A percentile compares a stretch with the other conserved stretches of the same genome.
These are phyloP conservation scores for Campopleginae sp. DNA, from an alignment of 2,888 invertebrate genomes.

Conservation along the genomic window DNA sequence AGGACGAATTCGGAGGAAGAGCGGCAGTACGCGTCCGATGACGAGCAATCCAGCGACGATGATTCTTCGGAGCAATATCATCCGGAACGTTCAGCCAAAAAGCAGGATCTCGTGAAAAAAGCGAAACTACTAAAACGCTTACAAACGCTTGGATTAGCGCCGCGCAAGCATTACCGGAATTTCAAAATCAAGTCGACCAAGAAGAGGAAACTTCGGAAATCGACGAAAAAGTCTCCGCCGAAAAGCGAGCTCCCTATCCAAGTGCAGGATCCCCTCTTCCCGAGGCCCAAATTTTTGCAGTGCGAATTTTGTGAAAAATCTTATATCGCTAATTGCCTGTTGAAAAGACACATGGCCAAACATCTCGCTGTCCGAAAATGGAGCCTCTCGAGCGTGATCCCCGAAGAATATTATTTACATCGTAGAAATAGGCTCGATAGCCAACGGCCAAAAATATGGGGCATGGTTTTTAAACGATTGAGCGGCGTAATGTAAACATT, in stretches of 20 bases:
- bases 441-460: too few species aligned
- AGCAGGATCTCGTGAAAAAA: conserved; percentile 18
- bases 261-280: too few species aligned
- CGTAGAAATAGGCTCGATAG: too few species aligned
- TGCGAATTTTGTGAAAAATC: conserved; percentile 64
- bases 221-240: conserved; percentile 25
- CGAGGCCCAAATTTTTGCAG: conserved; percentile 57
- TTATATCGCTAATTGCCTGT: too few species aligned
- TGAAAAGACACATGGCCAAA: too few species aligned
- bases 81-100: background rate
- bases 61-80: background rate
- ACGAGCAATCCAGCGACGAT: background rate
- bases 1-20: conserved; percentile 22
- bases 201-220: conserved; percentile 39
- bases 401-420: too few species aligned
- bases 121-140: conserved; percentile 33
- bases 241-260: background rate
- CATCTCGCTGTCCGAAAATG: too few species aligned
- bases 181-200: conserved; percentile 30
- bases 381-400: too few species aligned
- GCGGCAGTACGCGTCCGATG: background rate
- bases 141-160: conserved; percentile 39
- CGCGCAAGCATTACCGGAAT: conserved; percentile 20
- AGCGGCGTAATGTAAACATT: too few species aligned
- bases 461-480: too few species aligned